These are phyloP conservation scores for Magallana nippona DNA, from an alignment of 2,888 invertebrate genomes.

Conservation along the genomic window DNA sequence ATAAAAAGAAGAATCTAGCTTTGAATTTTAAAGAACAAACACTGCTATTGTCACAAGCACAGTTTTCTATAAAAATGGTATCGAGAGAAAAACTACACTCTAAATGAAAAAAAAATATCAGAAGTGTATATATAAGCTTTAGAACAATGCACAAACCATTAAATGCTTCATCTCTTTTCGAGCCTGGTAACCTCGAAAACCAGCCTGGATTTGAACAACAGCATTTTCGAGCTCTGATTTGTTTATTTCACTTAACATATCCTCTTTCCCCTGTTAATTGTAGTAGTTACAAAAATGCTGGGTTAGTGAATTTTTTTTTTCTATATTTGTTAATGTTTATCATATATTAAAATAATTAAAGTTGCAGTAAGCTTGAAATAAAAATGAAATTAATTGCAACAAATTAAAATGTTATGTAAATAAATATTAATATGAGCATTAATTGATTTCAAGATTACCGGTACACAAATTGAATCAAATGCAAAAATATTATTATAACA, in stretches of 20 bases:
- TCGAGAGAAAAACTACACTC: too few relatives aligned
- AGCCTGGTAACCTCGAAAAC: slow-evolving; percentile 69
- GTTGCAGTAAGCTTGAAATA: not conserved
- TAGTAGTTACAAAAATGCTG: not conserved
- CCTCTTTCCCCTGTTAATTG: slow-evolving; percentile 57
- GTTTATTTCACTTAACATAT: slow-evolving; percentile 69
- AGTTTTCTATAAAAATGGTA: too few relatives aligned
- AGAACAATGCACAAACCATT: slow-evolving; percentile 36
- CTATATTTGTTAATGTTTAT: not conserved
- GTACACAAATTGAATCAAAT: too few relatives aligned
- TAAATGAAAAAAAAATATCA: not conserved
- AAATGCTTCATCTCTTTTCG: slow-evolving; percentile 60
- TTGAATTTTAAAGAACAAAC: too few relatives aligned
- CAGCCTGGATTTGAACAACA: slow-evolving; percentile 73
- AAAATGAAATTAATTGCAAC: not conserved
- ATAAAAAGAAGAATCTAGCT: too few relatives aligned
- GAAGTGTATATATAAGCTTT: not conserved
- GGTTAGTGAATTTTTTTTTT: not conserved
- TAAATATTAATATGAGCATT: not conserved
- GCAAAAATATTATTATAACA: too few relatives aligned
- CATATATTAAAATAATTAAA: not conserved
- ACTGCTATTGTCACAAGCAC: too few relatives aligned
- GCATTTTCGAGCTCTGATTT: slow-evolving; percentile 69
- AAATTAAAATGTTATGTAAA: not conserved
- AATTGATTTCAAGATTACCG: too few relatives aligned